Conservation (phyloP, 2,797 vertebrate genomes). For the Tadarida brasiliensis region DNA sequence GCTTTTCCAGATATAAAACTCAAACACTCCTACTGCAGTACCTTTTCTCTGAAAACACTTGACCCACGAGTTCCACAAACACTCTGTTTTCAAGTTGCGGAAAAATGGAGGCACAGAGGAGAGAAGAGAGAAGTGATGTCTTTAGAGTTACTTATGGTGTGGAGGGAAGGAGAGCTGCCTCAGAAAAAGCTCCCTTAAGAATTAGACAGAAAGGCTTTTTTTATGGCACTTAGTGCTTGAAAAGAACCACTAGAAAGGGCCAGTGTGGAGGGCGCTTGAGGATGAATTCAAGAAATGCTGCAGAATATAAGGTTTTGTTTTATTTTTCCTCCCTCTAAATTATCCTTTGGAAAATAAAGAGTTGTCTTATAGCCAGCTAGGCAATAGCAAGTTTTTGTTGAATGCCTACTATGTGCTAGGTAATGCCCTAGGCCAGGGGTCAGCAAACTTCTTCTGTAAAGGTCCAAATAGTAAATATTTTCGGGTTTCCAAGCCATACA, state of each 20-base stretch:
- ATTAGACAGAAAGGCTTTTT: conserved; percentile 64
- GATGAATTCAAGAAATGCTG: not conserved
- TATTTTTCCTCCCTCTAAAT: conserved; percentile 12
- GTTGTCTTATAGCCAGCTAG: not conserved
- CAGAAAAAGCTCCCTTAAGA: conserved; percentile 57
- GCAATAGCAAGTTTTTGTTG: not conserved
- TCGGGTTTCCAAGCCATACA: not conserved
- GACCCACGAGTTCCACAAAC: conserved; percentile 63
- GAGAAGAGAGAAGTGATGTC: conserved; percentile 55
- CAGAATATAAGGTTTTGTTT: not conserved
- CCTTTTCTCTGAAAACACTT: conserved; percentile 71
- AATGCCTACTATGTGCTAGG: conserved; percentile 22
- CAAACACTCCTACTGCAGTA: not conserved
- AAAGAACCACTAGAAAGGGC: conserved; percentile 76
- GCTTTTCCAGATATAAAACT: conserved; percentile 36
- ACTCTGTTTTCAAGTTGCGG: conserved; percentile 73
- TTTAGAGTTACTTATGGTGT: conserved; percentile 19
- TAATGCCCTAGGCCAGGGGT: not conserved
- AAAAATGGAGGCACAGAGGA: conserved; percentile 60
- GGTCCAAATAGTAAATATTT: conserved; percentile 21
- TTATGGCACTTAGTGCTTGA: conserved; percentile 44
- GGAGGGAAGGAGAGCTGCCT: conserved; percentile 54
- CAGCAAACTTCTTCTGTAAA: not conserved
- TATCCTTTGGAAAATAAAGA: conserved; percentile 14
- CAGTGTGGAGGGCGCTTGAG: conserved; percentile 62